These are phyloP conservation scores for Corythornis leucogaster DNA, from an alignment of 2,797 vertebrate genomes.

Conservation along the genomic window DNA sequence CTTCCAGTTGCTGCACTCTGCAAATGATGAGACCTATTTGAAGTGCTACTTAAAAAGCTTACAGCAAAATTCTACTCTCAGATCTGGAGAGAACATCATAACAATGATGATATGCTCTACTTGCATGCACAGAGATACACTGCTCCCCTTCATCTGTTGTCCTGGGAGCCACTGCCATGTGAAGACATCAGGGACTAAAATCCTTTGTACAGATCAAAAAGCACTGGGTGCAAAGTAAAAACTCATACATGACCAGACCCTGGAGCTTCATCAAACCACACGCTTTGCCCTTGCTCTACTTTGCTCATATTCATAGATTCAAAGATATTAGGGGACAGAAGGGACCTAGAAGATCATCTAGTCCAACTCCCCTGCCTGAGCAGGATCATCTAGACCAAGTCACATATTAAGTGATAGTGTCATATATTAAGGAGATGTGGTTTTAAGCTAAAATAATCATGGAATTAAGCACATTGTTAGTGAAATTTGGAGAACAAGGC, in stretches of 20 bases:
- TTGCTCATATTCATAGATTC: neutral
- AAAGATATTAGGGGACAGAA: too few species aligned
- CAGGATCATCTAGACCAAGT: too few species aligned
- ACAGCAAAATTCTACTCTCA: constrained; percentile 12
- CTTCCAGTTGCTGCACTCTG: neutral
- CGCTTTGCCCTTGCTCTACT: neutral
- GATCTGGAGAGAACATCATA: neutral
- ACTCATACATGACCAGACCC: fast-evolving
- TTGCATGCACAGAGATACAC: neutral
- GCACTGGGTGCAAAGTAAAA: neutral
- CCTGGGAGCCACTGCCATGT: neutral
- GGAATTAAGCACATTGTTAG: neutral
- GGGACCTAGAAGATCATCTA: too few species aligned
- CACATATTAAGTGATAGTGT: too few species aligned
- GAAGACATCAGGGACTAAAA: fast-evolving
- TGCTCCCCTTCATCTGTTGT: neutral
- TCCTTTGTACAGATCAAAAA: neutral
- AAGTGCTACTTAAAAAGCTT: constrained; percentile 23
- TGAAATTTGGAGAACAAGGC: neutral
- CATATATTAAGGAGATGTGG: neutral
- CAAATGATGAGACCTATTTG: neutral
- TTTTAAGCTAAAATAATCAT: neutral
- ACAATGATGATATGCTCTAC: neutral
- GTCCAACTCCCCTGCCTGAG: too few species aligned
- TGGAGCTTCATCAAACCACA: fast-evolving